These are phyloP conservation scores for Sphaerophoria taeniata DNA, from an alignment of 2,888 invertebrate species.

Conservation along the genomic window DNA sequence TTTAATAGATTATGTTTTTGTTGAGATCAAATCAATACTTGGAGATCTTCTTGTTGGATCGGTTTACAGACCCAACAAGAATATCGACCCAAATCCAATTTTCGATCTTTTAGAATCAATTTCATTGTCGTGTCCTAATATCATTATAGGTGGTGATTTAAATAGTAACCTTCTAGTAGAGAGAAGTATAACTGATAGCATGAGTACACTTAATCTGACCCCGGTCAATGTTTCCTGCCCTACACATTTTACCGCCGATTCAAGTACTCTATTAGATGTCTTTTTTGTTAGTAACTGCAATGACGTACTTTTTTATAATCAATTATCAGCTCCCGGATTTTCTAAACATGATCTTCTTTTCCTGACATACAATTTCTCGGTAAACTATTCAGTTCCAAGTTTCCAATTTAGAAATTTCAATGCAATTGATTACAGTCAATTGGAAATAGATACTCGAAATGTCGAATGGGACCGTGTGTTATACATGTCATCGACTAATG, in stretches of 20 bases:
- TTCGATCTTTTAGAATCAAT: background rate
- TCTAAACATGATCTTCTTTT: background rate
- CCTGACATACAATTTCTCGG: background rate
- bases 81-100: background rate
- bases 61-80: background rate
- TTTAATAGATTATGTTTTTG: background rate
- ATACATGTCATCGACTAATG: background rate
- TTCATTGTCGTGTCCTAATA: background rate
- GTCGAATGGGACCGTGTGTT: background rate
- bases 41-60: background rate
- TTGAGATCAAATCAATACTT: background rate
- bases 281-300: background rate
- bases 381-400: background rate
- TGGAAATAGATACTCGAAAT: background rate
- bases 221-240: no score
- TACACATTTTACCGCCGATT: no score
- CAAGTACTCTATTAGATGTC: background rate
- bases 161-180: background rate
- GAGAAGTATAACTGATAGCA: no score
- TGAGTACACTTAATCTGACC: no score
- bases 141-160: background rate
- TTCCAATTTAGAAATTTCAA: background rate
- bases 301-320: background rate
- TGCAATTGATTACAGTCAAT: background rate
- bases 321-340: background rate